phyloP scores from a whole-genome alignment of 2,113 vertebrate genomes.

The Microcebus murinus region DNA sequence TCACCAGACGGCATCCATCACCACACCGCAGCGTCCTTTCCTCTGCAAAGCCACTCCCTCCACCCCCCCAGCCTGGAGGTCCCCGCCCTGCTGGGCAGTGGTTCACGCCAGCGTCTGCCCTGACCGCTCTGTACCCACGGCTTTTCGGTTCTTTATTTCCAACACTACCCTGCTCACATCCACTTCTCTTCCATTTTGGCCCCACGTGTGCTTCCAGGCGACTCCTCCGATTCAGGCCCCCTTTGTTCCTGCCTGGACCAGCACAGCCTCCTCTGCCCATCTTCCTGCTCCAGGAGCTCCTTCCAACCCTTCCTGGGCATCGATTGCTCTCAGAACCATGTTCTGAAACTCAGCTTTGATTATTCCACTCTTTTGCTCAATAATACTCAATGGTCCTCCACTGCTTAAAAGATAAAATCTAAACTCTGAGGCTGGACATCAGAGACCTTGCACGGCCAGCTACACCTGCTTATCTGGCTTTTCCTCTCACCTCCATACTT shows the following conservation, averaged over 20 bases:
- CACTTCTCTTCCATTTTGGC: background rate
- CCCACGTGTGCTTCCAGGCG: background rate
- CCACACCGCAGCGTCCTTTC: background rate
- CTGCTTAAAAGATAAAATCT: background rate
- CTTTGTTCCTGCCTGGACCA: background rate
- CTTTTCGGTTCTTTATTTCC: too few relatives aligned
- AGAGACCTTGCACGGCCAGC: background rate
- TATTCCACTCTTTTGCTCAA: background rate
- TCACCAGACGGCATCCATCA: accelerated
- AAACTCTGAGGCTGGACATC: background rate
- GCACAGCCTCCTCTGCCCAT: background rate
- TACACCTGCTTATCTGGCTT: too few relatives aligned
- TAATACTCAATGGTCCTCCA: background rate
- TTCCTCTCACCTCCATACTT: background rate
- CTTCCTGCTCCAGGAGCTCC: background rate
- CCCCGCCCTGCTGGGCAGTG: background rate
- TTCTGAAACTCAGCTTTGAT: background rate
- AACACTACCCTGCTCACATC: background rate
- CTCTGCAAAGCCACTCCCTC: background rate
- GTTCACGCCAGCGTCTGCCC: background rate
- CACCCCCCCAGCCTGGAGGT: background rate
- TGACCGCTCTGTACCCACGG: background rate
- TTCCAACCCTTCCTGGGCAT: background rate
- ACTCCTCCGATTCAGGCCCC: background rate
- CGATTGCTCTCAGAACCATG: background rate